Evolutionary conservation across 1,140 invertebrate species (phyloP).

Genomic region (Ips typographus): DNA sequence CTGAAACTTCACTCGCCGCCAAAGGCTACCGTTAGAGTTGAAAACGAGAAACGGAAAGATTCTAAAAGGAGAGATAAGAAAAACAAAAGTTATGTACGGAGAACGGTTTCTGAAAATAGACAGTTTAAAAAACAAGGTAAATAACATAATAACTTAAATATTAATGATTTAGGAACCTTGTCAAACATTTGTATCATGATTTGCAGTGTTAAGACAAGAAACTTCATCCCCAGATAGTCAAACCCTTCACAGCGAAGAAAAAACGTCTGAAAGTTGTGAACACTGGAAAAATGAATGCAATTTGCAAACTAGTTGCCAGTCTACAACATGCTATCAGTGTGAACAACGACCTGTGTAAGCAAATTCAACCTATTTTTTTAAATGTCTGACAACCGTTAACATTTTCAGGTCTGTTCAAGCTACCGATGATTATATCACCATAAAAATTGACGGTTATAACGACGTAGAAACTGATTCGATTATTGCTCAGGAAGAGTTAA

Average conservation of each 20-base stretch:
- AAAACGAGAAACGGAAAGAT: conserved; percentile 23
- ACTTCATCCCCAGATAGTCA: conserved; percentile 35
- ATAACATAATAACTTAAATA: not conserved
- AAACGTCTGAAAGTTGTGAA: not conserved
- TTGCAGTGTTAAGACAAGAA: conserved; percentile 34
- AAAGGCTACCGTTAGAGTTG: conserved; percentile 32
- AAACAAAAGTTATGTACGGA: conserved; percentile 3
- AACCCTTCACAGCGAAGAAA: conserved; percentile 14
- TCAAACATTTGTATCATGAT: not conserved
- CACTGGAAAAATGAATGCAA: too few relatives aligned
- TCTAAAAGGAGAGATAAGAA: conserved; percentile 16
- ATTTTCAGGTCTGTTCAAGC: conserved; percentile 53
- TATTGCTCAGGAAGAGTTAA: conserved; percentile 46
- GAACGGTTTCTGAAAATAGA: conserved; percentile 12
- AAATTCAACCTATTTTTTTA: not conserved
- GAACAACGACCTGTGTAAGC: not conserved
- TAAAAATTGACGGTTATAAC: conserved; percentile 55
- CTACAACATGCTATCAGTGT: conserved; percentile 27
- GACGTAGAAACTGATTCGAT: conserved; percentile 53
- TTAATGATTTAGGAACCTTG: not conserved
- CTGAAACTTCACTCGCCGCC: conserved; percentile 45
- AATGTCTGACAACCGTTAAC: not conserved
- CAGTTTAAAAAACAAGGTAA: conserved; percentile 33
- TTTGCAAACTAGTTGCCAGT: conserved; percentile 12
- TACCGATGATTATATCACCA: conserved; percentile 57